These are phyloP conservation scores for Dicaeum eximium DNA, from an alignment of 2,113 vertebrate genomes.

Conservation along the genomic window DNA sequence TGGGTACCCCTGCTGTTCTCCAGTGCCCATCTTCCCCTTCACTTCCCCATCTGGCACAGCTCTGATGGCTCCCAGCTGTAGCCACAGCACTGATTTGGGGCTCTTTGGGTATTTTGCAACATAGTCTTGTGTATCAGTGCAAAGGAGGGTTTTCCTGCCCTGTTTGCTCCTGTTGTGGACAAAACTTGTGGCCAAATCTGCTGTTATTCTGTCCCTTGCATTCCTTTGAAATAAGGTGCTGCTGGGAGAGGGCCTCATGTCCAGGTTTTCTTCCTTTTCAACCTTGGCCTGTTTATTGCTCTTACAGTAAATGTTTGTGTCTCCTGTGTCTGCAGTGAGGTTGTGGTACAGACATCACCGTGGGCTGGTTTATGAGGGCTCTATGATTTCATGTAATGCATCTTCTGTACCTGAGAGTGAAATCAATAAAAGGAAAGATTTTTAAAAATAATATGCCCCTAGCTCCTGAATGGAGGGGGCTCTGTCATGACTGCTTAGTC, in stretches of 20 bases:
- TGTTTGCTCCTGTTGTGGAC: neutral
- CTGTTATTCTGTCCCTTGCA: neutral
- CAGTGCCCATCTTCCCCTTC: neutral
- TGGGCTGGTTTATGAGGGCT: neutral
- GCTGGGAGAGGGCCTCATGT: neutral
- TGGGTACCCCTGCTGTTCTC: neutral
- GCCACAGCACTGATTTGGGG: neutral
- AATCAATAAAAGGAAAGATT: constrained; percentile 21
- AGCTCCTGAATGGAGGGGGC: neutral
- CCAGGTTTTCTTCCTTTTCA: neutral
- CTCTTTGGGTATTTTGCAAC: neutral
- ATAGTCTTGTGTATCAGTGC: accelerated
- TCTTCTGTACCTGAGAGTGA: neutral
- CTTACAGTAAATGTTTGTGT: constrained; percentile 2
- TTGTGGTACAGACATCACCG: neutral
- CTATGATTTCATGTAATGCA: neutral
- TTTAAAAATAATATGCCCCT: neutral
- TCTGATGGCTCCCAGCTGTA: accelerated
- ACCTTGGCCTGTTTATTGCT: neutral
- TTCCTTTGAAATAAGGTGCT: neutral
- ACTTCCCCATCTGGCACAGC: neutral
- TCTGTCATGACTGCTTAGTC: neutral
- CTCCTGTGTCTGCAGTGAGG: neutral
- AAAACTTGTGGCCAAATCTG: neutral
- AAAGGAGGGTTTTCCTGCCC: neutral